Conservation (phyloP, 2,797 vertebrate genomes). For the Trematomus bernacchii region DNA sequence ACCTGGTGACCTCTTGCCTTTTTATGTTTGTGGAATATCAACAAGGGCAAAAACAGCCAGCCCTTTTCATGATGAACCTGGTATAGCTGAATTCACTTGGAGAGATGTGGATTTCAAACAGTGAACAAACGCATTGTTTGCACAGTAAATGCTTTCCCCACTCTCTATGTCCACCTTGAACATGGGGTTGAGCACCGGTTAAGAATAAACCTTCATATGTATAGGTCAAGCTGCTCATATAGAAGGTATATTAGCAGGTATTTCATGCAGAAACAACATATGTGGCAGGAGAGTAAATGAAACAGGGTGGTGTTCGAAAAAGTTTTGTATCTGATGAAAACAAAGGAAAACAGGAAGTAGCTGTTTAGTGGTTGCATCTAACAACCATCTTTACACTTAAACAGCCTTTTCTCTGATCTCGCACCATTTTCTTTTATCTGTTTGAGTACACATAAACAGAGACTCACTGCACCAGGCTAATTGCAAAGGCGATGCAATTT, state of each 20-base stretch:
- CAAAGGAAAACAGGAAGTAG: constrained; percentile 66
- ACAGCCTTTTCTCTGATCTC: constrained; percentile 80
- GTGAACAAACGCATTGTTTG: neutral
- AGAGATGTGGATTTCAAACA: neutral
- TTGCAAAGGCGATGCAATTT: constrained; percentile 83
- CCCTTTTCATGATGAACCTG: neutral
- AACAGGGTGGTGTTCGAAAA: neutral
- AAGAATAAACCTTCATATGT: neutral
- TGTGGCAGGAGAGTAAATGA: neutral
- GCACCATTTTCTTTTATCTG: constrained; percentile 84
- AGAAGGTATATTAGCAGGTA: neutral
- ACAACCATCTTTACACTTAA: constrained; percentile 59
- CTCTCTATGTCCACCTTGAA: neutral
- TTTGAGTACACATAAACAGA: constrained; percentile 79
- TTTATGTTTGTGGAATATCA: neutral
- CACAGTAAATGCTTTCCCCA: constrained; percentile 1
- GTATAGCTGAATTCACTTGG: neutral
- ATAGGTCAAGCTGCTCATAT: constrained; percentile 10
- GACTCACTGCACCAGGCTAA: constrained; percentile 72
- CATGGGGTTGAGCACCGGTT: neutral
- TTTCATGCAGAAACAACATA: neutral
- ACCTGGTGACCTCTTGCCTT: constrained; percentile 17
- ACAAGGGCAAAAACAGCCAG: neutral
- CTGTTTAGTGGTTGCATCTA: constrained; percentile 11
- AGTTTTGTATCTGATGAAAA: constrained; percentile 23